Base-by-base conservation (phyloP, 2,888 invertebrate species). In the Andrena minutula region DNA sequence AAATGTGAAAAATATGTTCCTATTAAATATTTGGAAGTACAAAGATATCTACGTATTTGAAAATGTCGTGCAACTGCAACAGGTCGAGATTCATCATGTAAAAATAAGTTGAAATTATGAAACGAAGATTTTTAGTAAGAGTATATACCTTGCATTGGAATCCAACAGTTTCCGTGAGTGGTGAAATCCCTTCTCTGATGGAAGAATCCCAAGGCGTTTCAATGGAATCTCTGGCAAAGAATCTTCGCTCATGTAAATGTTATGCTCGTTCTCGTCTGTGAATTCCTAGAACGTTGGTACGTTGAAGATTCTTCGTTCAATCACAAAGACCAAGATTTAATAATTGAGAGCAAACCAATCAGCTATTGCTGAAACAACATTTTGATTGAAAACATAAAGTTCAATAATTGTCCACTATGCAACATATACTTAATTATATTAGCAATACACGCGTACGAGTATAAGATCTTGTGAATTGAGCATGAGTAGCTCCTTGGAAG, bases 201-300 rank as follows among this genome's bases (percentile, higher is more conserved):
- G 35, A 63, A 20, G 20, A n/a, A 10, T 41, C n/a, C 6, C n/a
- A 49, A 28, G 32, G 12, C 4, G 6, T 32, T 10, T 7, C 1
- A 6, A 30, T 20, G 47, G 12, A 58, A 47, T 58, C 81, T 81
- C 73, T 82, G 53, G 32, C 6, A 16, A 8, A 30, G 72, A 35
- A 81, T 81, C 66, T 77, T 74, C 66, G 64, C 64, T 35, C 71
- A 72, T 75, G 61, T 64, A 75, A 84, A 72, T 76, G 71, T 75
- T 76, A 83, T 80, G 26, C 53, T 51, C 53, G 76, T 70, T 63
- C 60, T 56, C 75, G 61, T 83, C 71, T 81, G 69, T 69, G 80
- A 77, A 84, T 81, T 84, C 63, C 53, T 70, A 35, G 61, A 75
- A 83, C 58, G 78, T 78, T n/a, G 56, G n/a, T 60, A 69, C 20